Evolutionary conservation across 1,140 invertebrate species (phyloP).

Genomic region (Hycleus phaleratus): DNA sequence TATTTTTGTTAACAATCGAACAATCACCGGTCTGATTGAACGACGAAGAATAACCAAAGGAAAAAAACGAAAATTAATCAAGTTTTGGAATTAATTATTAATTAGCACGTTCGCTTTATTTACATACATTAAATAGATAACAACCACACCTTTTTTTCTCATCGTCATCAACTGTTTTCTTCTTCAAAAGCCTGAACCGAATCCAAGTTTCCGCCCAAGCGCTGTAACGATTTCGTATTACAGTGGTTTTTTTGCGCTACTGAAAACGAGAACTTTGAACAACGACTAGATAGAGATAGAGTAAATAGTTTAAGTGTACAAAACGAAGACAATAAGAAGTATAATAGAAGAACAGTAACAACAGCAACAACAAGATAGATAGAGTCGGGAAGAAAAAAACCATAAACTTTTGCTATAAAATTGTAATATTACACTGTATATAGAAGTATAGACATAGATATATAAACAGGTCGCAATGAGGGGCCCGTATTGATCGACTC

Average conservation of each 20-base stretch:
- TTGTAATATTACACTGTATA: conserved; percentile 24
- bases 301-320: not conserved
- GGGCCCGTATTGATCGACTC: conserved; percentile 14
- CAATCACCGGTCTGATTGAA: too few relatives aligned
- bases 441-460: too few relatives aligned
- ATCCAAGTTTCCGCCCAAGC: conserved; percentile 15
- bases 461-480: conserved; percentile 18
- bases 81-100: too few relatives aligned
- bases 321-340: not conserved
- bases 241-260: conserved; percentile 13
- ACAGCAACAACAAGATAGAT: not conserved
- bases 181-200: not conserved
- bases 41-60: too few relatives aligned
- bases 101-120: too few relatives aligned
- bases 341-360: too few relatives aligned
- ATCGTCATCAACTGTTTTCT: too few relatives aligned
- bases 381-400: conserved; percentile 19
- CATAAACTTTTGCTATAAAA: conserved; percentile 29
- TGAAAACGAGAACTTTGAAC: too few relatives aligned
- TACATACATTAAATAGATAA: not conserved
- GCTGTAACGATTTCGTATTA: conserved; percentile 23
- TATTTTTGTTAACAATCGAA: too few relatives aligned
- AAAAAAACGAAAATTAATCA: too few relatives aligned
- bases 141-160: conserved; percentile 5
- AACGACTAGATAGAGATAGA: not conserved